Percentiles rank a stretch among this genome's conserved stretches.
Conservation (phyloP, 1,140 invertebrate genomes). For the Notospermus geniculatus region DNA sequence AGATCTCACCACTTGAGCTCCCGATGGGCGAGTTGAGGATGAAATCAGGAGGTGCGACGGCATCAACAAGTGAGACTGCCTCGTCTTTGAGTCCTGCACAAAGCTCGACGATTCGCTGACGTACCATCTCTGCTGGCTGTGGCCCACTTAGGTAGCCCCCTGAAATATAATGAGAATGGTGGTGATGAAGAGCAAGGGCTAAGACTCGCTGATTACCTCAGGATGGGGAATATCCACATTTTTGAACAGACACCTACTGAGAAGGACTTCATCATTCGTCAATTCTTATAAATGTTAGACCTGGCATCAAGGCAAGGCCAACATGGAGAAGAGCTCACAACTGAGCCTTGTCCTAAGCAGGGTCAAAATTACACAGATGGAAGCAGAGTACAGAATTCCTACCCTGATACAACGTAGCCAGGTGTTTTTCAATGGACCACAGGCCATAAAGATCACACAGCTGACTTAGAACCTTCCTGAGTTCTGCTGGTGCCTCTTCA, state of each 20-base stretch:
- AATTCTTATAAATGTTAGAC: no score
- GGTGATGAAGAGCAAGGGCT: no score
- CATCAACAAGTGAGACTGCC: constrained; percentile 76
- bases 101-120: constrained; percentile 63
- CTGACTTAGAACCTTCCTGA: constrained; percentile 60
- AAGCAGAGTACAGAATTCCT: constrained; percentile 10
- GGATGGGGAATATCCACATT: no score
- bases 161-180: constrained; percentile 19
- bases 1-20: constrained; percentile 64
- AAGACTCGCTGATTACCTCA: no score
- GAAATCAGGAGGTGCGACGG: constrained; percentile 81
- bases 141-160: constrained; percentile 49
- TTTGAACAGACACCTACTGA: no score
- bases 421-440: constrained; percentile 46
- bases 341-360: neutral
- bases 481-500: constrained; percentile 34
- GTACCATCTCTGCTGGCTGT: constrained; percentile 38
- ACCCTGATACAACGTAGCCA: constrained; percentile 50
- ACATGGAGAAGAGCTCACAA: no score
- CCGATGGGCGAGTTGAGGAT: constrained; percentile 53
- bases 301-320: no score
- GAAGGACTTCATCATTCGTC: no score
- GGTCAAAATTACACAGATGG: neutral
- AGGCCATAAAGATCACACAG: constrained; percentile 60
- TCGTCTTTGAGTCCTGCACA: constrained; percentile 69